phyloP scores from a whole-genome alignment of 2,888 invertebrate species.

The Agonopterix alstromeriana region DNA sequence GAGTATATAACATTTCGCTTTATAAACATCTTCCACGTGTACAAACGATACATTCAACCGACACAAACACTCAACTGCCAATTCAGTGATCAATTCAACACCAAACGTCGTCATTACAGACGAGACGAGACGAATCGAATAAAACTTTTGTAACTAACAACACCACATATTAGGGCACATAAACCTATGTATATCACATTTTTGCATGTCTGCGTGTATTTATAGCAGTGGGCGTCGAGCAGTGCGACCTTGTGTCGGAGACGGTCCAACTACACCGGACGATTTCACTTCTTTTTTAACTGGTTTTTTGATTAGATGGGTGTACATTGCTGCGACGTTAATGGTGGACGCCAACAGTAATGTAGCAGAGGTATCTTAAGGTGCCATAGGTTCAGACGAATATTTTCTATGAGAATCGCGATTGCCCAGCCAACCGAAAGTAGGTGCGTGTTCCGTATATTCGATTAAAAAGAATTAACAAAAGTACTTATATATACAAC shows the following conservation, averaged over 20 bases:
- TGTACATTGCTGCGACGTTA: constrained; percentile 18
- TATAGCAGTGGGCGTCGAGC: constrained; percentile 64
- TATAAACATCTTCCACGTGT: too few relatives aligned
- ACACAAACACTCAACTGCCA: too few relatives aligned
- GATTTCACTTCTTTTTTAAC: constrained; percentile 17
- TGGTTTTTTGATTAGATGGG: constrained; percentile 6
- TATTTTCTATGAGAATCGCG: too few relatives aligned
- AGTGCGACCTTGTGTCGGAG: constrained; percentile 66
- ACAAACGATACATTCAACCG: too few relatives aligned
- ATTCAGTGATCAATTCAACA: background rate
- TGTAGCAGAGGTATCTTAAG: too few relatives aligned
- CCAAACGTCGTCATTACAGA: background rate
- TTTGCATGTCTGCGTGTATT: constrained; percentile 71
- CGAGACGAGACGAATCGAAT: constrained; percentile 10
- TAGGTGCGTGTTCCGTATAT: too few relatives aligned
- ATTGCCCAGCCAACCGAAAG: too few relatives aligned
- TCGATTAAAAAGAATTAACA: too few relatives aligned
- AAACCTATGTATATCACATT: constrained; percentile 59
- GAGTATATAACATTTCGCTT: too few relatives aligned
- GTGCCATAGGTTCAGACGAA: too few relatives aligned
- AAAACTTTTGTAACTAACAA: constrained; percentile 18
- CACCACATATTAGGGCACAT: constrained; percentile 45
- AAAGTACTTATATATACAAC: too few relatives aligned
- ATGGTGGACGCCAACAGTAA: too few relatives aligned
- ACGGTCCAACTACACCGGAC: constrained; percentile 36